phyloP scores from a whole-genome alignment of 2,888 invertebrate genomes.

The Eristalis pertinax region DNA sequence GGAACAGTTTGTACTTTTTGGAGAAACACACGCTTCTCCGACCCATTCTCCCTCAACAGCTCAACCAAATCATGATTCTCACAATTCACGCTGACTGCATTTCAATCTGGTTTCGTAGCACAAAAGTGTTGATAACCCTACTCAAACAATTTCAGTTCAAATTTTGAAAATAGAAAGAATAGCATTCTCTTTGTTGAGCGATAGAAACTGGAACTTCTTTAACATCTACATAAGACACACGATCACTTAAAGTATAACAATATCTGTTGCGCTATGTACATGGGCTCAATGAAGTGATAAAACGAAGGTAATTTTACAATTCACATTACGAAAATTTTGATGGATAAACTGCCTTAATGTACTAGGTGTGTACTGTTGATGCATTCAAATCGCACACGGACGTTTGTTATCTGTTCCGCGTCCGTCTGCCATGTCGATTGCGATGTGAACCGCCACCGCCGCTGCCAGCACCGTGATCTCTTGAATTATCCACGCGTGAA shows the following conservation, averaged over 20 bases:
- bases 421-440: conserved; percentile 73
- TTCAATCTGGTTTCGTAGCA: no score
- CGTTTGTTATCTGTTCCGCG: conserved; percentile 71
- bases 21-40: no score
- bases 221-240: conserved; percentile 9
- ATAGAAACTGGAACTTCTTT: background rate
- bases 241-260: conserved; percentile 14
- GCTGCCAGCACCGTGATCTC: conserved; percentile 74
- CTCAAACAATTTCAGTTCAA: no score
- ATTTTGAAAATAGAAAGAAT: no score
- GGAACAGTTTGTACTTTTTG: no score
- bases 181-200: background rate
- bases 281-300: conserved; percentile 5
- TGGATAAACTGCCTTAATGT: conserved; percentile 20
- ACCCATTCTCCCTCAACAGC: no score
- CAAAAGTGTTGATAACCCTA: no score
- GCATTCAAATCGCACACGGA: background rate
- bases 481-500: conserved; percentile 53
- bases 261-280: conserved; percentile 18
- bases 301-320: conserved; percentile 18
- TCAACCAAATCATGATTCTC: no score
- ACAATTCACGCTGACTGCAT: no score
- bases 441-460: conserved; percentile 71
- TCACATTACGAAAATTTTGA: conserved; percentile 22
- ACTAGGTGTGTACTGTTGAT: background rate